Base-by-base conservation (phyloP, 2,797 vertebrate genomes). In the Podarcis lilfordi region DNA sequence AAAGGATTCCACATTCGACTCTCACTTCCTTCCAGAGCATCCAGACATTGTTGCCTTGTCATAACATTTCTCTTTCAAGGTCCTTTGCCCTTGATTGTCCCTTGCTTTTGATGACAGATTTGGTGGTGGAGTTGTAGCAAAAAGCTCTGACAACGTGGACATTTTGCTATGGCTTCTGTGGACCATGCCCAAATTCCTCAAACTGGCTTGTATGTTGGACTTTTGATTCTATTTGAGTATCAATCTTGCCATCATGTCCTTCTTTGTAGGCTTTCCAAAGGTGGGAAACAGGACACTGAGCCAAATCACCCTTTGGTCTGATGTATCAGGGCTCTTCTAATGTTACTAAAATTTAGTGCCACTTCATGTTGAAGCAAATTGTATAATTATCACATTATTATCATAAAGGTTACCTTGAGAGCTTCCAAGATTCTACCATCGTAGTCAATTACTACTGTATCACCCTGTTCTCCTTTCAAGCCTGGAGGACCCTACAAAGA, bases 401-500 rank as follows among this genome's bases (percentile, higher is more conserved):
- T 45, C 0, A 55, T 1, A 0, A 87, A 74, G 0, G 50, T 96
- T 89, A 99, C 98, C 98, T 98, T 98, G 84, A 99, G 97, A 0
- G 98, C 98, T 37, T 98, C 98, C 85, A 98, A 95, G 92, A 99
- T 98, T 85, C 97, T 97, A 92, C 98, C 98, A 0, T 98, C 98
- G 0, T 98, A 98, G 96, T 99, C 98, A 1, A 98, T 97, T 89
- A 98, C 97, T 4, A 98, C 98, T 0, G 98, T 98, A 91, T 98
- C 96, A 27, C 98, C 98, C 10, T 97, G 94, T 3, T 96, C 93
- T 0, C 98, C 99, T 92, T 97, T 97, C 89, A 96, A 93, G 75
- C 97, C 97, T 0, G 96, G 95, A 75, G 94, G 93, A 77, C 97
- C 97, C 97, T 97, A 91, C 64, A 89, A 85, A 68, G 81, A 55